Conservation (phyloP, 2,113 vertebrate species). For the Felis catus region F.catus_Fca126_mat1.0 CM031424.1:22044001-22044500, state of each 20-base stretch:
- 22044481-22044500: slow-evolving; percentile 29
- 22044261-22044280: neutral
- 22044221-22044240: neutral
- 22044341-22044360: slow-evolving; percentile 5
- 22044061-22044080: fast-evolving
- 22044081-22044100: neutral
- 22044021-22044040: neutral
- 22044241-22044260: neutral
- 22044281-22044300: neutral
- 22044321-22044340: neutral
- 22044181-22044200: neutral
- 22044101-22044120: neutral
- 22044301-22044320: neutral
- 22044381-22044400: slow-evolving; percentile 43
- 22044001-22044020: neutral
- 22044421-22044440: slow-evolving; percentile 51
- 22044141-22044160: neutral
- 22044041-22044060: neutral
- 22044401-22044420: slow-evolving; percentile 45
- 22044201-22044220: neutral
- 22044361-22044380: neutral
- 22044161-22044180: slow-evolving; percentile 30
- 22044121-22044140: slow-evolving; percentile 24
- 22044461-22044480: slow-evolving; percentile 53
- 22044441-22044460: slow-evolving; percentile 52